A percentile compares a stretch with the other conserved stretches of the same genome.
Evolutionary conservation across 2,113 vertebrate genomes (phyloP).

Genomic region (Agelaius phoeniceus): DNA sequence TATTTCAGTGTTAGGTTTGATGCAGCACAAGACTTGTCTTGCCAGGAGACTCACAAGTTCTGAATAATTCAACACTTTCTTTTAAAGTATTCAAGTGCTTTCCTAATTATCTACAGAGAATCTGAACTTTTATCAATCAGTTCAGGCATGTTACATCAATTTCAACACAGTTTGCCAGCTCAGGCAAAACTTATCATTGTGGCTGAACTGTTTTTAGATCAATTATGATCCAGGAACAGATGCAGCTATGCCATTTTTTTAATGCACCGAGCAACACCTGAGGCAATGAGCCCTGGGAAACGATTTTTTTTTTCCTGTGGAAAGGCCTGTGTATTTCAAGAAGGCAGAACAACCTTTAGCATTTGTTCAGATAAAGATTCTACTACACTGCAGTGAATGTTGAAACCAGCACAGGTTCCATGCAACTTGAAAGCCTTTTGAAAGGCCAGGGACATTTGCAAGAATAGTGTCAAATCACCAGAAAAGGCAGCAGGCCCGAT

Average conservation of each 20-base stretch:
- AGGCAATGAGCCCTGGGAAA: neutral
- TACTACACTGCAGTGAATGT: neutral
- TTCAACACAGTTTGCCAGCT: neutral
- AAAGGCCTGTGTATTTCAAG: neutral
- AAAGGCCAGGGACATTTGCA: neutral
- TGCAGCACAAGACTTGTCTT: rapidly evolving
- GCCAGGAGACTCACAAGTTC: neutral
- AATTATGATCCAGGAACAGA: neutral
- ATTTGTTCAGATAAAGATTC: neutral
- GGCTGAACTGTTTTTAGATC: neutral
- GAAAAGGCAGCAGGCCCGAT: neutral
- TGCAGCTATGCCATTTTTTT: neutral
- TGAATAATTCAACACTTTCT: neutral
- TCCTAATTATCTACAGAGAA: neutral
- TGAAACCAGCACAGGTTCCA: neutral
- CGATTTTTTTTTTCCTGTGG: neutral
- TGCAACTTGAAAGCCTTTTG: neutral
- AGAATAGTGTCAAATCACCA: neutral
- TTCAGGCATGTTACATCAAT: neutral
- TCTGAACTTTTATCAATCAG: neutral
- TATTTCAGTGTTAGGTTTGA: neutral
- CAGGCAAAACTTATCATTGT: neutral
- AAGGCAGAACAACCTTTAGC: neutral
- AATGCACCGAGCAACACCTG: neutral
- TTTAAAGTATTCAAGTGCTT: neutral